Evolutionary conservation across 2,888 invertebrate genomes (phyloP).

Genomic region (Tachina fera): DNA sequence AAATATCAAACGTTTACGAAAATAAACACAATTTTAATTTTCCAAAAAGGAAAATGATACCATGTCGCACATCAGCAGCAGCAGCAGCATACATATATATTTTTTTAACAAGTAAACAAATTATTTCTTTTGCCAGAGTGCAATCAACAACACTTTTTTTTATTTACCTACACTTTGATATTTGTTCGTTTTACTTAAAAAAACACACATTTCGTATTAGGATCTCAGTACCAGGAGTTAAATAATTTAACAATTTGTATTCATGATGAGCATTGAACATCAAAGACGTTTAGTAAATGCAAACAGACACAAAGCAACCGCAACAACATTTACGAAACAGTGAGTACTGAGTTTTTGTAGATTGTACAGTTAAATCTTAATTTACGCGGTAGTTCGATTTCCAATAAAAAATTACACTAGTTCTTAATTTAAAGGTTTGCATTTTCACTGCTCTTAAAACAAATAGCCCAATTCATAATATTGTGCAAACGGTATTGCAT

Average conservation of each 20-base stretch:
- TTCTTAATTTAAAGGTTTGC: not conserved
- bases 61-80: slow-evolving; percentile 23
- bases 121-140: slow-evolving; percentile 60
- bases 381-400: not conserved
- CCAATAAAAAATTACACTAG: too few species aligned
- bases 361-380: not conserved
- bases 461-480: too few species aligned
- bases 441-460: too few species aligned
- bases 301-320: slow-evolving; percentile 29
- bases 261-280: slow-evolving; percentile 61
- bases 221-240: slow-evolving; percentile 24
- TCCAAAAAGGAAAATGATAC: slow-evolving; percentile 49
- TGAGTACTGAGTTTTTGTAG: not conserved
- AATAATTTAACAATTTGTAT: slow-evolving; percentile 69
- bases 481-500: too few species aligned
- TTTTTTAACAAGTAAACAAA: slow-evolving; percentile 58
- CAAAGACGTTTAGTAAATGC: slow-evolving; percentile 52
- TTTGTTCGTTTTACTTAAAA: not conserved
- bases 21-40: slow-evolving; percentile 59
- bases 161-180: not conserved
- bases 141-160: slow-evolving; percentile 61
- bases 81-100: too few species aligned
- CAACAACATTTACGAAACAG: slow-evolving; percentile 4
- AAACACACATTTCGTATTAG: slow-evolving; percentile 18
- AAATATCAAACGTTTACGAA: slow-evolving; percentile 15